Evolutionary conservation across 2,888 invertebrate genomes (phyloP), one percentile per base, ranked within the genome.

Genomic region (Volucella zonaria): DNA sequence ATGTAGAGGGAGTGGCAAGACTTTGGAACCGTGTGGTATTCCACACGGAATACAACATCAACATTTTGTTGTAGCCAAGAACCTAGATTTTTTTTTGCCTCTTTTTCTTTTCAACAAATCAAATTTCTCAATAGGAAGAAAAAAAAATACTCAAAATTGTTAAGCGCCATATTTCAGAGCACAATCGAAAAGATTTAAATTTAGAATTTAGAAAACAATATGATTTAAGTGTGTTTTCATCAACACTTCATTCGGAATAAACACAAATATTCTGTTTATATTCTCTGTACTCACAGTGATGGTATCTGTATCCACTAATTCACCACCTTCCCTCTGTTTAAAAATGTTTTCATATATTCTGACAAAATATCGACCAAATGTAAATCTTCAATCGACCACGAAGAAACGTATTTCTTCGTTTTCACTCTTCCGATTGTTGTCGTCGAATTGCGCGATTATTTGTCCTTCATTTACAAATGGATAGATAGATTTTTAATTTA

Each of bases 401-500:
- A 70, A n/a, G 23, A 14, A 15, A 47, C 18, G 8, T 38, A 18
- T 14, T 43, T 23, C n/a, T 23, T 23, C 11, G n/a, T 18, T 40
- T 51, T 52, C 64, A 51, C 66, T 66, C 40, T 14, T 52, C 15
- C 6, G 9, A 45, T 62, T 73, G 62, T 45, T 71, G 43, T 52
- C 11, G 59, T 38, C 10, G 52, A 54, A 47, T 43, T 67, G 62
- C 14, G 56, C 76, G 67, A 68, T 42, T 54, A 77, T 31, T 52
- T n/a, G 61, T 56, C 58, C 58, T 59, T 82, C 38, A 47, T 54
- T 62, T 66, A 64, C 49, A 47, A 62, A 61, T 61, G 40, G 62
- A 58, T 79, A 47, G 67, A 61, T 61, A 45, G 62, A 58, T 79
- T 77, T 80, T 82, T 82, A 82, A 82, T 82, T 71, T 47, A 64